A percentile compares a stretch with the other conserved stretches of the same genome.
phyloP scores from a whole-genome alignment of 2,797 vertebrate species.

The Bovichtus diacanthus region DNA sequence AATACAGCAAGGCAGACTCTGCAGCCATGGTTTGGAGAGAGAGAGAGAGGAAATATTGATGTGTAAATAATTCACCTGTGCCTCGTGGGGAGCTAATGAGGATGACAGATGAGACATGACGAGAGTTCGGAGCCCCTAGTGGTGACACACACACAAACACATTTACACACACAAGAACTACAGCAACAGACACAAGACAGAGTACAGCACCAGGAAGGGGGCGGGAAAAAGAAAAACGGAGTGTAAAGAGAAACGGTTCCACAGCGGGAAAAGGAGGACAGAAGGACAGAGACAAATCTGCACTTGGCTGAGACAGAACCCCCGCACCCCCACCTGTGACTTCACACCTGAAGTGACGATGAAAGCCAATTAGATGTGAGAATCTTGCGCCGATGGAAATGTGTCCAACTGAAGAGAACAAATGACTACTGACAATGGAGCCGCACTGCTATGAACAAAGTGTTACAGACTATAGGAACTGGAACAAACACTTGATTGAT shows the following conservation, averaged over 20 bases:
- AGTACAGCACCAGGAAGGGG: background rate
- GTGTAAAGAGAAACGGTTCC: conserved; percentile 18
- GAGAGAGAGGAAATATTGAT: conserved; percentile 21
- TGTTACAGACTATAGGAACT: conserved; percentile 37
- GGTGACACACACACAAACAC: conserved; percentile 14
- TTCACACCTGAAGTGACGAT: conserved; percentile 67
- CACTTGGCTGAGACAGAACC: conserved; percentile 27
- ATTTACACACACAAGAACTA: conserved; percentile 30
- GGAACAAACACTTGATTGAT: conserved; percentile 61
- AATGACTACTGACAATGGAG: conserved; percentile 31
- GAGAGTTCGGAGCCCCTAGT: conserved; percentile 44
- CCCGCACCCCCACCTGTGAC: conserved; percentile 58
- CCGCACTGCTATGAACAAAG: conserved; percentile 28
- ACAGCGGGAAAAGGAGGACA: conserved; percentile 24
- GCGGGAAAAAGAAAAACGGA: conserved; percentile 7
- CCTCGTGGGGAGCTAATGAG: conserved; percentile 67
- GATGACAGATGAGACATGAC: conserved; percentile 75
- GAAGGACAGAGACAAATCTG: conserved; percentile 51
- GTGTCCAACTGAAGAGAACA: conserved; percentile 21
- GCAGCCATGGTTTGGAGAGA: conserved; percentile 20
- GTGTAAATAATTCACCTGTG: conserved; percentile 70
- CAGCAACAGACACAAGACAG: conserved; percentile 26
- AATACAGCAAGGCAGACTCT: conserved; percentile 13
- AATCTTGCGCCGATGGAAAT: conserved; percentile 38
- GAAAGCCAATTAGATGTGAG: conserved; percentile 73